Percentiles rank a stretch among this genome's conserved stretches.
These are phyloP conservation scores for Grammomys dolichurus DNA, from an alignment of 2,113 vertebrate species.

Conservation along the genomic window DNA sequence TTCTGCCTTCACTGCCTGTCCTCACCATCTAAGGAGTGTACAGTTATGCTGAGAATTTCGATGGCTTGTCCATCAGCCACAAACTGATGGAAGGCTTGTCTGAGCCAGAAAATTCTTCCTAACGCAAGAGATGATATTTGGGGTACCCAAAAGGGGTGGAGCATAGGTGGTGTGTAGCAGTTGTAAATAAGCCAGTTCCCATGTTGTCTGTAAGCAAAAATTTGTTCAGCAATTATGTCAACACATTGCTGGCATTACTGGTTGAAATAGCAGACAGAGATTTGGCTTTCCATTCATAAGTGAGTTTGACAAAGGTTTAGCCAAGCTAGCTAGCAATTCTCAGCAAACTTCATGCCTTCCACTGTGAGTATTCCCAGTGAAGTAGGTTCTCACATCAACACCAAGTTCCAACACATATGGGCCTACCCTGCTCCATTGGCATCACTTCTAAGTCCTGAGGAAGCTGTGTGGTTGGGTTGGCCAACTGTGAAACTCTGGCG, in stretches of 20 bases:
- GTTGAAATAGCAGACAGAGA: neutral
- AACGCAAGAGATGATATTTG: neutral
- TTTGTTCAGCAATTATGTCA: neutral
- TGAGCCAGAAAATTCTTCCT: neutral
- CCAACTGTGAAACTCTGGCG: neutral
- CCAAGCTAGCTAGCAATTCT: neutral
- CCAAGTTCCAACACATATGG: neutral
- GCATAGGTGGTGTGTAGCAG: rapidly evolving
- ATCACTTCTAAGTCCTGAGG: no score
- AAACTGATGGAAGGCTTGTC: neutral
- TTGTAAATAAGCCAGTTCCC: neutral
- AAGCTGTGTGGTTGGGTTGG: neutral
- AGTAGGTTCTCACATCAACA: neutral
- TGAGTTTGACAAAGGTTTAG: neutral
- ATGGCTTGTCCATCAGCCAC: neutral
- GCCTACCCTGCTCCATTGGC: neutral
- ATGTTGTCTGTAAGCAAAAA: neutral
- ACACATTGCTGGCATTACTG: neutral
- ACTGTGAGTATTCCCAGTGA: neutral
- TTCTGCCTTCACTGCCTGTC: neutral
- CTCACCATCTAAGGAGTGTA: neutral
- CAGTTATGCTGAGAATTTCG: neutral
- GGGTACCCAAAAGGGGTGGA: no score
- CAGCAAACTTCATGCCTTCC: neutral
- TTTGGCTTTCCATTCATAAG: neutral